Conservation (phyloP, 2,113 vertebrate species). For the Zosterops borbonicus region DNA sequence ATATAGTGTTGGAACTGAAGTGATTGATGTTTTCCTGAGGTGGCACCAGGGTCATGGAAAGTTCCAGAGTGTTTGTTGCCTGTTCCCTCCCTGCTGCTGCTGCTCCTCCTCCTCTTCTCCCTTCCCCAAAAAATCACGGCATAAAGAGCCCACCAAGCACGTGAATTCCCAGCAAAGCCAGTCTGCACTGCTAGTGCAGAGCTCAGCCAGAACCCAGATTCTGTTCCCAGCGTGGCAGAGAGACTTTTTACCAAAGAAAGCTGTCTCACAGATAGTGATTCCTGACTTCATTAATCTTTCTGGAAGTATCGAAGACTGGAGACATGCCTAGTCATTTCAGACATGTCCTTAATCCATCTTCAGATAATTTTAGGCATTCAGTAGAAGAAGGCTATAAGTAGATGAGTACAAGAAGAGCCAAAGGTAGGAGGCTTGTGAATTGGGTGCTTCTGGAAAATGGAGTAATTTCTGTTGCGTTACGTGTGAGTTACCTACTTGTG, state of each 20-base stretch:
- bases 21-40: not conserved
- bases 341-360: not conserved
- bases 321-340: slow-evolving; percentile 33
- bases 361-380: slow-evolving; percentile 35
- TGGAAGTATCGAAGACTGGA: not conserved
- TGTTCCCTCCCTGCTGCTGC: not conserved
- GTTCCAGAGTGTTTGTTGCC: slow-evolving; percentile 15
- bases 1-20: not conserved
- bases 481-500: not conserved
- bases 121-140: accelerated
- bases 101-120: not conserved
- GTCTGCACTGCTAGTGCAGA: not conserved
- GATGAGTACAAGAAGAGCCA: not conserved
- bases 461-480: not conserved
- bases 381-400: slow-evolving; percentile 59
- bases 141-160: not conserved
- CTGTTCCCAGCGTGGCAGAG: not conserved
- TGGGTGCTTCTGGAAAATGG: not conserved
- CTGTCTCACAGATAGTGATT: not conserved
- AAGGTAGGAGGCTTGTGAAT: slow-evolving; percentile 17
- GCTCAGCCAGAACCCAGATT: not conserved
- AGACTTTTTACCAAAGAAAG: not conserved
- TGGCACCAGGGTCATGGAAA: slow-evolving; percentile 27
- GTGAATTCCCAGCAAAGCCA: not conserved
- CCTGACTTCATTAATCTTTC: not conserved